phyloP scores from a whole-genome alignment of 2,797 vertebrate genomes.

The Pangasius larnaudii region DNA sequence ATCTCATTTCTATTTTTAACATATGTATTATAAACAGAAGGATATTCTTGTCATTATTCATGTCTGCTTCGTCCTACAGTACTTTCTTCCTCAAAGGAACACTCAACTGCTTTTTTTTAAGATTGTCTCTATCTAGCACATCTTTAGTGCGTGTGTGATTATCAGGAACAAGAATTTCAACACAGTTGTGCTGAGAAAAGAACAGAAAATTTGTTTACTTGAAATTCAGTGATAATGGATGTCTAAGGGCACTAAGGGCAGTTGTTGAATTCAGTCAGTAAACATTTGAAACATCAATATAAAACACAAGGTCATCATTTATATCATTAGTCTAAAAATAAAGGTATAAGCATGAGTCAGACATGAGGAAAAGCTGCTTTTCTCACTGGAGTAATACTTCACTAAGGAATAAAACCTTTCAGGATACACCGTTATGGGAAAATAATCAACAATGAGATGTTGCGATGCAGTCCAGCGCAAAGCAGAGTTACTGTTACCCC shows the following conservation, averaged over 20 bases:
- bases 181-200: background rate
- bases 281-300: background rate
- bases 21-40: background rate
- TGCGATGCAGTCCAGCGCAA: background rate
- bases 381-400: background rate
- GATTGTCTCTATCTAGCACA: background rate
- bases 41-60: background rate
- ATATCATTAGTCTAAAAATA: background rate
- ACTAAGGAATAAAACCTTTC: background rate
- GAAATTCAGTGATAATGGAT: background rate
- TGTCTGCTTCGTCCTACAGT: background rate
- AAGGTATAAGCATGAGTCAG: background rate
- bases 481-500: background rate
- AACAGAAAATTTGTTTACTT: background rate
- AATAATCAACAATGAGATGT: background rate
- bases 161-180: background rate
- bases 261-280: background rate
- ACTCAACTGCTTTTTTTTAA: background rate
- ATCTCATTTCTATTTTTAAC: constrained; percentile 9
- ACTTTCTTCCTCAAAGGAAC: background rate
- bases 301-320: background rate
- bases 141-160: background rate
- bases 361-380: background rate
- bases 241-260: background rate
- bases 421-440: background rate